Base-by-base conservation (phyloP, 2,797 vertebrate species). In the Sardinella longiceps region DNA sequence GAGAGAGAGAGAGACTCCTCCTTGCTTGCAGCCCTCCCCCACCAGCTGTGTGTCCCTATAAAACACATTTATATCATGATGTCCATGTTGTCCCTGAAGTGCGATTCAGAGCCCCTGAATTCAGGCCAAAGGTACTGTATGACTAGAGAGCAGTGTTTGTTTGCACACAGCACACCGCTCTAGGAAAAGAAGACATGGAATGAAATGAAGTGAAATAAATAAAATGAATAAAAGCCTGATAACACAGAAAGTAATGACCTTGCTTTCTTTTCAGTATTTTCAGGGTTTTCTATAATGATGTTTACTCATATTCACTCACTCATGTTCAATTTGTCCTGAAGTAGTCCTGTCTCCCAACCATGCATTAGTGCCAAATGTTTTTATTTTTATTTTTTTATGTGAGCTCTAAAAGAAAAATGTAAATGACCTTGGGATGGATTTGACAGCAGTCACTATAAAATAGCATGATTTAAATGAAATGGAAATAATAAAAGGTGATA, bases 21-120 rank as follows among this genome's bases (percentile, higher is more conserved):
- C 33, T 5, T 39, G 66, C 88, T 91, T 90, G 90, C 91, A 87
- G 86, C 83, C 58, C 70, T 25, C 83, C 88, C 89, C 89, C 88
- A 81, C 93, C 94, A 96, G 94, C 94, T 95, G 95, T 92, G 92
- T 90, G 92, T 90, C 85, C 82, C 89, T 90, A 92, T 96, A 95
- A 95, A 95, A 94, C 91, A 94, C 94, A 95, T 94, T 94, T 94
- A 94, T 90, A 92, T 91, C 90, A 93, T 94, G 91, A 94, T 95
- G 92, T 93, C 91, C 90, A 4, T 84, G 91, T 88, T 51, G 84
- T 95, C 93, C 93, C 93, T 87, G 88, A 91, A 92, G 93, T 90
- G 86, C 88, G 91, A 91, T 92, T 90, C 85, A 88, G 90, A 85
- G 84, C 80, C 23, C 30, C 86, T 81, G 81, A 85, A 84, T 87